Evolutionary conservation across 2,113 vertebrate genomes (phyloP).

Genomic region (Circaetus cinerascens): DNA sequence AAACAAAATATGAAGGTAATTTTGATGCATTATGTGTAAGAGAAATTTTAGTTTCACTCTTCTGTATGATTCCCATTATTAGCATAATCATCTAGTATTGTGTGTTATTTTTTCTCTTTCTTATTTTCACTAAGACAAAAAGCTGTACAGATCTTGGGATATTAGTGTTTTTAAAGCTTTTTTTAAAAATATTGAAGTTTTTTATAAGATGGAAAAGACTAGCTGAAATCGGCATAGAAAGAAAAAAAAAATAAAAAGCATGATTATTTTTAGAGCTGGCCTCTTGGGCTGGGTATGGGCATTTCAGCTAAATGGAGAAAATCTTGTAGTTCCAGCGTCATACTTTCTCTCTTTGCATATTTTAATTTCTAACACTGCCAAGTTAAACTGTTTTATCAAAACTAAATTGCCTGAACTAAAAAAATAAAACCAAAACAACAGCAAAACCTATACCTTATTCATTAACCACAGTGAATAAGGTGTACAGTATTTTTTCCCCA

Average conservation of each 20-base stretch:
- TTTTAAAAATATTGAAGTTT: background rate
- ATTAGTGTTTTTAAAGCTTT: background rate
- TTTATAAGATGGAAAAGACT: background rate
- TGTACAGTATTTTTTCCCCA: conserved; percentile 14
- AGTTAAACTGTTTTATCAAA: background rate
- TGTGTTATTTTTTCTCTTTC: background rate
- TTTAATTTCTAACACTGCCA: background rate
- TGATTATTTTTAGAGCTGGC: background rate
- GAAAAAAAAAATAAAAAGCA: background rate
- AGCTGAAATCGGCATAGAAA: background rate
- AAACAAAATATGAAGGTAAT: background rate
- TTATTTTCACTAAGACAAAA: background rate
- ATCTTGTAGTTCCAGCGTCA: background rate
- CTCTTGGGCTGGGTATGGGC: background rate
- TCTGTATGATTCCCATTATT: background rate
- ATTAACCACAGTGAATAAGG: conserved; percentile 1
- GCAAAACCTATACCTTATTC: background rate
- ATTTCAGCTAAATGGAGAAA: background rate
- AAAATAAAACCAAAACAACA: background rate
- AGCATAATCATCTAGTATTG: background rate
- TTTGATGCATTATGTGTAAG: background rate
- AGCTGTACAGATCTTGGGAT: background rate
- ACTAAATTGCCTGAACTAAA: background rate
- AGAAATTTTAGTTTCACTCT: background rate
- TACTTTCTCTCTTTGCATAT: background rate